Evolutionary conservation across 2,888 invertebrate species (phyloP).

Genomic region (Sphaerophoria rueppellii): DNA sequence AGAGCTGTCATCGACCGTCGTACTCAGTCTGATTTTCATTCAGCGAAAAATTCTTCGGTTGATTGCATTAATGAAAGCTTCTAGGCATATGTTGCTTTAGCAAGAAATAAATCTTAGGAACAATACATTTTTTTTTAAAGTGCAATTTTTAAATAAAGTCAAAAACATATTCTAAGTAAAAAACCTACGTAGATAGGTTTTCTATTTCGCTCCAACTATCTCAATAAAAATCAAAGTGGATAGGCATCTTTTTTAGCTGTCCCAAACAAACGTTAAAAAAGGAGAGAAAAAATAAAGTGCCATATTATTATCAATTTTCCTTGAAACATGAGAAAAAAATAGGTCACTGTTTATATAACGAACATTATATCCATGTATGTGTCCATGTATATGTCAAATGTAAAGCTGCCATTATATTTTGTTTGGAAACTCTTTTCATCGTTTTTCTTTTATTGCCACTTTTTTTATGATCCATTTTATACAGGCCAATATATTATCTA

Average conservation of each 20-base stretch:
- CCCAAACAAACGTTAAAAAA: background rate
- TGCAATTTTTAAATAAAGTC: too few relatives aligned
- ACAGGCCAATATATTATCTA: too few relatives aligned
- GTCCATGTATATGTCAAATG: background rate
- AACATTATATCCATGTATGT: constrained; percentile 5
- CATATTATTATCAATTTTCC: background rate
- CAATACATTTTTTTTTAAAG: too few relatives aligned
- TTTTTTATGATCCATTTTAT: background rate
- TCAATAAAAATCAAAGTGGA: constrained; percentile 6
- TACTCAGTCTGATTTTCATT: too few relatives aligned
- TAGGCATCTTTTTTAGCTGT: background rate
- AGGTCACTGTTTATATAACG: constrained; percentile 48
- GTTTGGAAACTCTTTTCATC: background rate
- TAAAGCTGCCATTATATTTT: background rate
- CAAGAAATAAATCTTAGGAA: too few relatives aligned
- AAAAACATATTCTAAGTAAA: background rate
- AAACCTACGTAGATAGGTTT: background rate
- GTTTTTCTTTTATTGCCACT: constrained; percentile 26
- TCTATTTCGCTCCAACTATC: background rate
- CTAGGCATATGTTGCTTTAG: too few relatives aligned
- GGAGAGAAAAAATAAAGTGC: background rate
- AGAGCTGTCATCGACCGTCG: too few relatives aligned
- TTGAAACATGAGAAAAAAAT: constrained; percentile 39
- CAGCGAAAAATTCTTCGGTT: too few relatives aligned
- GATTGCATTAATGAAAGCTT: too few relatives aligned